Evolutionary conservation across 2,113 vertebrate genomes (phyloP).

Genomic region (Vombatus ursinus): DNA sequence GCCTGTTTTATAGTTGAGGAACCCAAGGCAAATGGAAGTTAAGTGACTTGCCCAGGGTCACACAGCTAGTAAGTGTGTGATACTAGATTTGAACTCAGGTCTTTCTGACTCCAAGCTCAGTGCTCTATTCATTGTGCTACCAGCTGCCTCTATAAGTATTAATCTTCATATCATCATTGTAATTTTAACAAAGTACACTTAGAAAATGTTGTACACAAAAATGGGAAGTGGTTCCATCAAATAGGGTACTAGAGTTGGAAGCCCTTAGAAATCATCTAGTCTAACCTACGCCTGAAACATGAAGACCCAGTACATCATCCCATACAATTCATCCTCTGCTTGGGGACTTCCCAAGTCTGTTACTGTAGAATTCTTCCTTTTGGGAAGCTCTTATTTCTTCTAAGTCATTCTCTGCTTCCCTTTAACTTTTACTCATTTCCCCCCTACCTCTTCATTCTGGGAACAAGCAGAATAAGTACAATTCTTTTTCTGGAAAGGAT

Average conservation of each 20-base stretch:
- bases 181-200: neutral
- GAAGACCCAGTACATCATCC: neutral
- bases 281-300: neutral
- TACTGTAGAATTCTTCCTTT: neutral
- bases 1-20: neutral
- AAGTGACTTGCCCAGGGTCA: neutral
- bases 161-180: neutral
- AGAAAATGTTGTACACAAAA: neutral
- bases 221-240: constrained; percentile 39
- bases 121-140: neutral
- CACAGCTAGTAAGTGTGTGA: neutral
- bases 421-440: neutral
- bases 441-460: neutral
- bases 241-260: constrained; percentile 34
- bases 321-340: neutral
- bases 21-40: neutral
- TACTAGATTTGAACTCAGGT: neutral
- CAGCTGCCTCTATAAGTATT: constrained; percentile 10
- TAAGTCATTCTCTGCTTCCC: neutral
- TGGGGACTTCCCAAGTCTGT: neutral
- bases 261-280: neutral
- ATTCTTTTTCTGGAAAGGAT: neutral
- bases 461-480: neutral
- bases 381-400: neutral
- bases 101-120: neutral